These are phyloP conservation scores for Trachymyrmex septentrionalis DNA, from an alignment of 1,140 invertebrate genomes.

Conservation along the genomic window DNA sequence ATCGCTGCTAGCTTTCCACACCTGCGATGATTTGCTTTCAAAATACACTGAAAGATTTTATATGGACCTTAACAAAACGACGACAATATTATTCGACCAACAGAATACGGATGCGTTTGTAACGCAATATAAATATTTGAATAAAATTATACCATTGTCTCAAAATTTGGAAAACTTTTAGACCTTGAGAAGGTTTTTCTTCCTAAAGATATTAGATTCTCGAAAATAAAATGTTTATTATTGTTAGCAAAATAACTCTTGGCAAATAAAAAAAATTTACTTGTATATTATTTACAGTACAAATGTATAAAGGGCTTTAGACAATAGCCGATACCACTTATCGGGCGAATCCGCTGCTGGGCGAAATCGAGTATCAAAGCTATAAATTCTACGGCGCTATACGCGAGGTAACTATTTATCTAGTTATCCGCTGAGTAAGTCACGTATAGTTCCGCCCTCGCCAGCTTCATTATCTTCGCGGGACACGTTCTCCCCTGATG, in stretches of 20 bases:
- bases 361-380: slow-evolving; percentile 23
- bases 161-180: neutral
- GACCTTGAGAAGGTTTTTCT: neutral
- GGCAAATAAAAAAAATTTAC: neutral
- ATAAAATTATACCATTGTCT: neutral
- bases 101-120: neutral
- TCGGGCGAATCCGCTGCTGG: slow-evolving; percentile 7
- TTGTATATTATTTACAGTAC: neutral
- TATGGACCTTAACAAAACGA: slow-evolving; percentile 19
- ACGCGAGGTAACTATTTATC: slow-evolving; percentile 63
- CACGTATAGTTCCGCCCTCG: slow-evolving; percentile 69
- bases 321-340: neutral
- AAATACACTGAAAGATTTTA: slow-evolving; percentile 25
- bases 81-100: slow-evolving; percentile 20
- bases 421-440: slow-evolving; percentile 56
- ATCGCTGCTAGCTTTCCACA: slow-evolving; percentile 67
- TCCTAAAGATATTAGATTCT: neutral
- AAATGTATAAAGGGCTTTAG: neutral
- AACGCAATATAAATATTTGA: neutral
- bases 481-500: slow-evolving; percentile 71
- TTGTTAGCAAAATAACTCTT: neutral
- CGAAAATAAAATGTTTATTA: neutral
- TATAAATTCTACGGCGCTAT: slow-evolving; percentile 37
- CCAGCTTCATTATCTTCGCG: slow-evolving; percentile 75
- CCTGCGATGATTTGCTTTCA: slow-evolving; percentile 43